Percentiles rank a stretch among this genome's conserved stretches.
Evolutionary conservation across 2,797 vertebrate species (phyloP).

Genomic region (Platyrinchus mystaceus): DNA sequence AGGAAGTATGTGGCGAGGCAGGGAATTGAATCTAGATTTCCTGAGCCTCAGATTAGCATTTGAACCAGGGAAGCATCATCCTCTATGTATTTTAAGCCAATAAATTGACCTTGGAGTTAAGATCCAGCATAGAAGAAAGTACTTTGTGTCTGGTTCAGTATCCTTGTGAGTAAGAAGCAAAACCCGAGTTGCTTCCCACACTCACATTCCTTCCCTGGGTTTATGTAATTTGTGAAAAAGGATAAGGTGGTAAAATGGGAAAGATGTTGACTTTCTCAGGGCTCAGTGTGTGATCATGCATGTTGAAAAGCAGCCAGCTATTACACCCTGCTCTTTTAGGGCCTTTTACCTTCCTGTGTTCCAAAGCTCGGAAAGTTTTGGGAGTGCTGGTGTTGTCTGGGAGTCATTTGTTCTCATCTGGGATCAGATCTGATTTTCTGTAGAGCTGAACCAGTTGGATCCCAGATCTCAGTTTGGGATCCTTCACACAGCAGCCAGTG

Average conservation of each 20-base stretch:
- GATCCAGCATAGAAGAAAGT: neutral
- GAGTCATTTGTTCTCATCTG: neutral
- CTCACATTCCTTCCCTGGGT: neutral
- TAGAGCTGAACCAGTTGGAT: neutral
- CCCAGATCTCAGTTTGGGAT: neutral
- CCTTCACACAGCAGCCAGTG: neutral
- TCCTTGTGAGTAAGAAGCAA: neutral
- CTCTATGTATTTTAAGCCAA: conserved; percentile 42
- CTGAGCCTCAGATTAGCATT: conserved; percentile 59
- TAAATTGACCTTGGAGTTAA: conserved; percentile 51
- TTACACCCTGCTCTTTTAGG: neutral
- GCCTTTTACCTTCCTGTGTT: neutral
- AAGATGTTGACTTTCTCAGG: conserved; percentile 28
- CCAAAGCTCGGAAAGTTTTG: neutral
- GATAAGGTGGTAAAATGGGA: conserved; percentile 22
- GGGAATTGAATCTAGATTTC: conserved; percentile 69
- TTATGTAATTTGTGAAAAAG: conserved; percentile 15
- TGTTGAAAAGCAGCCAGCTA: conserved; percentile 8
- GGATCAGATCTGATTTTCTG: neutral
- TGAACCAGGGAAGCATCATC: conserved; percentile 55
- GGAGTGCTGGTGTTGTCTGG: neutral
- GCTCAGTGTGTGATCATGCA: neutral
- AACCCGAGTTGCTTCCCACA: neutral
- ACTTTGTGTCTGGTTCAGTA: neutral
- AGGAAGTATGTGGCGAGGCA: conserved; percentile 60